Evolutionary conservation across 2,888 invertebrate species (phyloP).

Genomic region (Conistra vaccinii): DNA sequence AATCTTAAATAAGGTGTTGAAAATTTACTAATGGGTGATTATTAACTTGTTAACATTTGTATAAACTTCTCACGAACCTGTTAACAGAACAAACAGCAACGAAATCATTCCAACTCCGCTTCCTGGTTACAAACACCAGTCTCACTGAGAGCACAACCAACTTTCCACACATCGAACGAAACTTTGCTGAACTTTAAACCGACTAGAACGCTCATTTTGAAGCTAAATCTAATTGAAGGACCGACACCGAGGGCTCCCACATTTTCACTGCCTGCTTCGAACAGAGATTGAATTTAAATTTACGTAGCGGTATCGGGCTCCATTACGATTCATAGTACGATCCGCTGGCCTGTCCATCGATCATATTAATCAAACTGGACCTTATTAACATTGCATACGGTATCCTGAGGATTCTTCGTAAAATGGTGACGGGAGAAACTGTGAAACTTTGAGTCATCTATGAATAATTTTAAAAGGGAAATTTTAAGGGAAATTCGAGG

Average conservation of each 20-base stretch:
- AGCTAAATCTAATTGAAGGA: constrained; percentile 84
- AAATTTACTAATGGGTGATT: constrained; percentile 1
- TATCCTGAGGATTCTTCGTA: constrained; percentile 62
- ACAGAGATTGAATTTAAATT: constrained; percentile 88
- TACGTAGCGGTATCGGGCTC: constrained; percentile 85
- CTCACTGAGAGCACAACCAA: constrained; percentile 77
- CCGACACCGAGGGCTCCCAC: constrained; percentile 83
- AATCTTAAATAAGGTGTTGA: not conserved
- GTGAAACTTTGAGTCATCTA: constrained; percentile 49
- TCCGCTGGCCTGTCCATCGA: constrained; percentile 74
- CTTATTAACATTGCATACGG: constrained; percentile 68
- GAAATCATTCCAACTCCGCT: constrained; percentile 84
- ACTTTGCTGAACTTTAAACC: constrained; percentile 82
- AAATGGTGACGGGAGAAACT: constrained; percentile 64
- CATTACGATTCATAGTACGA: constrained; percentile 86
- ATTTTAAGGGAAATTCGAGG: constrained; percentile 20
- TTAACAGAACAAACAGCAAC: constrained; percentile 79
- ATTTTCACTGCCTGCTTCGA: constrained; percentile 86
- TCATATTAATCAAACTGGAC: constrained; percentile 83
- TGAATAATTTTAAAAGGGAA: constrained; percentile 54
- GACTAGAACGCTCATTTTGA: constrained; percentile 86
- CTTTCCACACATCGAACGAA: constrained; percentile 82
- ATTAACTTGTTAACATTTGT: constrained; percentile 14
- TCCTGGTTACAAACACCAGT: constrained; percentile 78
- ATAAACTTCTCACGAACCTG: constrained; percentile 78